Evolutionary conservation across 2,888 invertebrate genomes (phyloP).

Genomic region (Plutella xylostella): DNA sequence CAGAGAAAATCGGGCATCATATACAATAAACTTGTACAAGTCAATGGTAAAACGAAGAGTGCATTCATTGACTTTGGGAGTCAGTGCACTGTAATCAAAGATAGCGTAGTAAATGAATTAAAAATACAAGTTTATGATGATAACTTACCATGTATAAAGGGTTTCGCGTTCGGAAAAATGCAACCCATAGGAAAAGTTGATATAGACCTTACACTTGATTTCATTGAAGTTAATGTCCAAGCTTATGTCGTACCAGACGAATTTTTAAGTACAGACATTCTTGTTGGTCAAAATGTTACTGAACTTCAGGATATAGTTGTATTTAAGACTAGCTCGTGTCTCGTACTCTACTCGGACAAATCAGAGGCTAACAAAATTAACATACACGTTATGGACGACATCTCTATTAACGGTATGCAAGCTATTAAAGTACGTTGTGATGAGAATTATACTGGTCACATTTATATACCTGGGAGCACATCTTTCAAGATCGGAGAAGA

Average conservation of each 20-base stretch:
- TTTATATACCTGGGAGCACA: too few species aligned
- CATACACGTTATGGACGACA: not conserved
- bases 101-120: not conserved
- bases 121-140: not conserved
- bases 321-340: not conserved
- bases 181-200: not conserved
- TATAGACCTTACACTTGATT: not conserved
- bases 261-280: not conserved
- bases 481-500: too few species aligned
- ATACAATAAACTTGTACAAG: not conserved
- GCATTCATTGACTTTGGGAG: not conserved
- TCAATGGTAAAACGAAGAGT: not conserved
- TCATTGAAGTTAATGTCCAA: not conserved
- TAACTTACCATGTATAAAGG: not conserved
- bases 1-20: not conserved
- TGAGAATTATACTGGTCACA: not conserved
- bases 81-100: not conserved
- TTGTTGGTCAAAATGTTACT: constrained; percentile 1
- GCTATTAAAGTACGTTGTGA: not conserved
- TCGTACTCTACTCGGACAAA: not conserved
- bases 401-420: not conserved
- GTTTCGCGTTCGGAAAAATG: constrained; percentile 2
- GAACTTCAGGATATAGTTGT: not conserved
- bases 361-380: not conserved
- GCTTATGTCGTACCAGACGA: constrained; percentile 4